A percentile compares a stretch with the other conserved stretches of the same genome.
Conservation (phyloP, 2,797 vertebrate genomes). For the Hyperoplus immaculatus region DNA sequence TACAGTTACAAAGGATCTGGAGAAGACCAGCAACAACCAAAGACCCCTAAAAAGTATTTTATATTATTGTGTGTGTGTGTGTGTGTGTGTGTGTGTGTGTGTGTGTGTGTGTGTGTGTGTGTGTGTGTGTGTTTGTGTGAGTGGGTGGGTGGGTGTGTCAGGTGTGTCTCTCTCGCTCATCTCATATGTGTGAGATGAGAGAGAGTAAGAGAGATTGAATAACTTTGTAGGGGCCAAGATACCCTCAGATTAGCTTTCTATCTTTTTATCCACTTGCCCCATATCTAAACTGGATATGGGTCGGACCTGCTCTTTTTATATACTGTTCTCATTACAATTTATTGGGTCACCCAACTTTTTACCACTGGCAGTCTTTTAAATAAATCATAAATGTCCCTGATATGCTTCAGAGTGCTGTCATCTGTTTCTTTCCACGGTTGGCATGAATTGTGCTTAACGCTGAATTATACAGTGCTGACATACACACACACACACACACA, state of each 20-base stretch:
- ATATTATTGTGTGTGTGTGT: not conserved
- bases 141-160: conserved; percentile 1
- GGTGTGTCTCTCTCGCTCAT: no score
- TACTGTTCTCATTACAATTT: conserved; percentile 76
- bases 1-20: conserved; percentile 17
- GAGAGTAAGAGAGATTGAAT: not conserved
- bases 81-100: conserved; percentile 19
- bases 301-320: conserved; percentile 75
- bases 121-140: conserved; percentile 17
- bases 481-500: conserved; percentile 3
- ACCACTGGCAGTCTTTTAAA: conserved; percentile 54
- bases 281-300: conserved; percentile 72
- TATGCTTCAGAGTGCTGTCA: conserved; percentile 45
- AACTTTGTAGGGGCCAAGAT: conserved; percentile 38
- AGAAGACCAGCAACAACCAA: conserved; percentile 33
- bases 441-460: conserved; percentile 13
- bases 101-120: conserved; percentile 9
- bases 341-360: conserved; percentile 74
- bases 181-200: not conserved
- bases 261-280: conserved; percentile 61
- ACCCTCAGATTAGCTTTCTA: conserved; percentile 43
- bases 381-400: conserved; percentile 72
- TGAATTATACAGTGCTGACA: not conserved
- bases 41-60: conserved; percentile 11
- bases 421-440: conserved; percentile 34